Evolutionary conservation across 2,888 invertebrate species (phyloP).

Genomic region (Plusia festucae): DNA sequence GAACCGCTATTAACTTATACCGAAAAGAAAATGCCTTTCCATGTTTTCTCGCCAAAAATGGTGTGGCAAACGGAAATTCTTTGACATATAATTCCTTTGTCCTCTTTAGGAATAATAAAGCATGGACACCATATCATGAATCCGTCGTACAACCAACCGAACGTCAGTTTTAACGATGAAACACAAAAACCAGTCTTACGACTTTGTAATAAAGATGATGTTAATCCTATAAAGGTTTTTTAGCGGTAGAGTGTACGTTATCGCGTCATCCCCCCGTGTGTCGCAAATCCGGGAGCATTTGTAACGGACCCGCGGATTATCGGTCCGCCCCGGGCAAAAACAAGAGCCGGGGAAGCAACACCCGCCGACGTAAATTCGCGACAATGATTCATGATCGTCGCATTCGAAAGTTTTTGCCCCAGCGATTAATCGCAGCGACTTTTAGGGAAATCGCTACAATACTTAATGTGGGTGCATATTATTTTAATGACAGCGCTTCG

Average conservation of each 20-base stretch:
- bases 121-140: conserved; percentile 45
- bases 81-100: conserved; percentile 48
- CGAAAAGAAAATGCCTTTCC: neutral
- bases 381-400: conserved; percentile 86
- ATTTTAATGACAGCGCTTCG: conserved; percentile 59
- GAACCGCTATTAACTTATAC: neutral
- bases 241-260: conserved; percentile 53
- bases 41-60: conserved; percentile 11
- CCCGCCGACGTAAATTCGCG: conserved; percentile 83
- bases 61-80: conserved; percentile 33
- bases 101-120: conserved; percentile 49
- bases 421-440: conserved; percentile 80
- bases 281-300: conserved; percentile 79
- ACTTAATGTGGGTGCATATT: conserved; percentile 57
- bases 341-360: conserved; percentile 68
- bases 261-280: conserved; percentile 66
- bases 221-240: neutral
- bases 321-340: conserved; percentile 77
- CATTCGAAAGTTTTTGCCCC: conserved; percentile 81
- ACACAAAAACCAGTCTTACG: neutral
- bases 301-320: conserved; percentile 76
- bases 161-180: no score
- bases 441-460: conserved; percentile 67
- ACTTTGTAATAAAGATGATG: neutral
- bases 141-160: conserved; percentile 16